Conservation (phyloP, 2,888 invertebrate species). For the Pterostichus niger region DNA sequence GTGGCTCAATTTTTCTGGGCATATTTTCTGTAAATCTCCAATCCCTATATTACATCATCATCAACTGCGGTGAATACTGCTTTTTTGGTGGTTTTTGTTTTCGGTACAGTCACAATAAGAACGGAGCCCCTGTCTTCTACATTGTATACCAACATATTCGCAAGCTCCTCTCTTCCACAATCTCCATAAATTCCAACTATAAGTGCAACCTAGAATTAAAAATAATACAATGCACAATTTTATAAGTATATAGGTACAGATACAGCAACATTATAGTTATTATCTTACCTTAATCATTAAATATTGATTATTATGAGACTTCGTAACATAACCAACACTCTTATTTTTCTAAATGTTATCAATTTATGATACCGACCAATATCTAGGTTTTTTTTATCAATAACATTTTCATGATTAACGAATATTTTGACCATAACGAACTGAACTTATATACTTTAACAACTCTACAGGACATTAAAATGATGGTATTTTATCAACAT, state of each 20-base stretch:
- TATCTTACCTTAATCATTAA: constrained; percentile 13
- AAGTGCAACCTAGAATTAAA: constrained; percentile 54
- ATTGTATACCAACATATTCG: constrained; percentile 45
- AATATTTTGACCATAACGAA: constrained; percentile 61
- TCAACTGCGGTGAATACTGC: constrained; percentile 45
- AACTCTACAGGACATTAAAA: too few species aligned
- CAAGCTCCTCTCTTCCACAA: constrained; percentile 56
- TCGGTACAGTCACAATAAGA: constrained; percentile 47
- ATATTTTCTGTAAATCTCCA: constrained; percentile 4
- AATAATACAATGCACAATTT: background rate
- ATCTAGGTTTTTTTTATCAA: constrained; percentile 41
- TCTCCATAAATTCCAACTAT: constrained; percentile 63
- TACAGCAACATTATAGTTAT: too few species aligned
- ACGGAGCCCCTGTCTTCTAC: constrained; percentile 54
- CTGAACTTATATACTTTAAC: constrained; percentile 3
- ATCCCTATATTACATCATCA: background rate
- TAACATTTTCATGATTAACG: too few species aligned
- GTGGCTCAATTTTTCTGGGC: background rate
- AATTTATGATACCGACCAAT: constrained; percentile 56
- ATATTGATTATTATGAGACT: constrained; percentile 48
- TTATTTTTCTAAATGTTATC: constrained; percentile 59
- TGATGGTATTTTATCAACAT: too few species aligned
- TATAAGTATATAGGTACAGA: too few species aligned
- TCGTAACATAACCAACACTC: constrained; percentile 57
- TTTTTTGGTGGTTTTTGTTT: constrained; percentile 36